These are phyloP conservation scores for Phortica magna DNA, from an alignment of 2,888 invertebrate genomes.

Conservation along the genomic window DNA sequence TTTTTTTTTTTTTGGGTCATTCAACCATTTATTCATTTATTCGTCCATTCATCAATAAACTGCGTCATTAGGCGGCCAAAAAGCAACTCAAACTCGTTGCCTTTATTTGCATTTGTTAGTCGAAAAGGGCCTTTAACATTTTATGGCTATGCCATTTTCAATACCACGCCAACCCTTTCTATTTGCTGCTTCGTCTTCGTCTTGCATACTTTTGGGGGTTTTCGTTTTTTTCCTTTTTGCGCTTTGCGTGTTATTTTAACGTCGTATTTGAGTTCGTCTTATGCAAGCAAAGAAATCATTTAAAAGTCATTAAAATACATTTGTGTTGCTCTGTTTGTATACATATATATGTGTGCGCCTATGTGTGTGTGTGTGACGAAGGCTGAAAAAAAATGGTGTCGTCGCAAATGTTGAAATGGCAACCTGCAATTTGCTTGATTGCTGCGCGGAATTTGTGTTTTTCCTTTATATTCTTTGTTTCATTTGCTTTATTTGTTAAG, in stretches of 20 bases:
- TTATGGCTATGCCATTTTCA: not conserved
- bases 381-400: slow-evolving; percentile 4
- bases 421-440: slow-evolving; percentile 44
- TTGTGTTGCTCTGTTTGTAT: not conserved
- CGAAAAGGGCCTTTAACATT: not conserved
- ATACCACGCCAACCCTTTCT: slow-evolving; percentile 5
- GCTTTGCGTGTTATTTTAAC: slow-evolving; percentile 19
- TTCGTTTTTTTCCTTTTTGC: too few relatives aligned
- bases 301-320: slow-evolving; percentile 51
- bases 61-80: not conserved
- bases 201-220: not conserved
- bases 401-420: slow-evolving; percentile 28
- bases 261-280: slow-evolving; percentile 38
- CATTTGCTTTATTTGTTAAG: not conserved
- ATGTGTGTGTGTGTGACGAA: not conserved
- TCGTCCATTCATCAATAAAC: slow-evolving; percentile 14
- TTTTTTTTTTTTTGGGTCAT: not conserved
- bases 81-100: not conserved
- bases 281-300: slow-evolving; percentile 57
- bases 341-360: not conserved
- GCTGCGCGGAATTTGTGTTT: slow-evolving; percentile 7
- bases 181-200: not conserved
- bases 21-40: slow-evolving; percentile 5
- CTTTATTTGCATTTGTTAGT: not conserved
- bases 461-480: slow-evolving; percentile 5